Base-by-base conservation (phyloP, 2,888 invertebrate species). In the Lasioglossum leucozonium region DNA sequence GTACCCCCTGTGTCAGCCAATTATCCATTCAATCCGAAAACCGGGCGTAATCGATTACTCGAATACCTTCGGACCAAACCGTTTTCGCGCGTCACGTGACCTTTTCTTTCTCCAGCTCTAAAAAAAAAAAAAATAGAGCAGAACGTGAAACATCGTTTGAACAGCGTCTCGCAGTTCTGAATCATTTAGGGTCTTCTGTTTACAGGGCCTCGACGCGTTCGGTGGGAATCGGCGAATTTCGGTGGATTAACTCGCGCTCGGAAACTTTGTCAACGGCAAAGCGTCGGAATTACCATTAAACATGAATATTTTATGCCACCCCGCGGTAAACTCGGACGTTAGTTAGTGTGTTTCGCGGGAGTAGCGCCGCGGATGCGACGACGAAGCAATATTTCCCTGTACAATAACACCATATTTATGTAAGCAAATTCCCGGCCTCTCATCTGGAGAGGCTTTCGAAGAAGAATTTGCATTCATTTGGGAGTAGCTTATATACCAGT, bases 401-500 rank as follows among this genome's bases (percentile, higher is more conserved):
- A 88, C 89, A 91, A 91, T 91, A 90, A 90, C 84, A 88, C 85
- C 85, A 89, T 91, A 92, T 93, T 92, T 91, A 91, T 91, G 90
- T 93, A 92, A 93, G 93, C 90, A 91, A 93, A 92, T 93, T 90
- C 87, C 86, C 79, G 34, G 84, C 85, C 85, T 90, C 88, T 88
- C 85, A 86, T 88, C 81, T 89, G 78, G 72, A 90, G 91, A 85
- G 85, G 87, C 89, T 92, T 87, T 90, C 90, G 89, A 90, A 87
- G 92, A 92, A 90, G 91, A 92, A 93, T 93, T 93, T 93, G 91
- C 93, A 93, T 93, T 92, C 90, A 91, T 92, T 92, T 90, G 85
- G 78, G 83, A 91, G 90, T 90, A 87, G 91, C 91, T 92, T 89
- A 91, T 91, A 91, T 88, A 91, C 91, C 88, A 88, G 91, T 92